Percentiles rank a stretch among this genome's conserved stretches.
Evolutionary conservation across 2,888 invertebrate genomes (phyloP).

Genomic region (Euplagia quadripunctaria): DNA sequence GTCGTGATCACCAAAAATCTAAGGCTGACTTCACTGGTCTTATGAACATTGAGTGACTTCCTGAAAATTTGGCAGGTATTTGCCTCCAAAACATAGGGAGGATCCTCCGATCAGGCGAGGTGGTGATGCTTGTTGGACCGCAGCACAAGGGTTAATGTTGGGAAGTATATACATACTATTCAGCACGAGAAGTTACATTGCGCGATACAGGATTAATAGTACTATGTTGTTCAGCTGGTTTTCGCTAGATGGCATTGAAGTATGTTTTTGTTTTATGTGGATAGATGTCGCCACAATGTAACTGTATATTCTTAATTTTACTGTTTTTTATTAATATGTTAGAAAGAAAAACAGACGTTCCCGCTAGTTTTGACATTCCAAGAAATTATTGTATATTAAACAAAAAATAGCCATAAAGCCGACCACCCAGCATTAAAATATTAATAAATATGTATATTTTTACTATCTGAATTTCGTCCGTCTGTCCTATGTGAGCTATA

Average conservation of each 20-base stretch:
- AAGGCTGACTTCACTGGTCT: too few species aligned
- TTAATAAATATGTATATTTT: slow-evolving; percentile 32
- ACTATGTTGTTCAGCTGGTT: not conserved
- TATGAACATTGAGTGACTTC: too few species aligned
- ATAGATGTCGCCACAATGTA: not conserved
- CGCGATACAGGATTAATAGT: not conserved
- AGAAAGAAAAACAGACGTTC: not conserved
- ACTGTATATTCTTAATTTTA: not conserved
- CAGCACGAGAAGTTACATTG: not conserved
- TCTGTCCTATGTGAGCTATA: slow-evolving; percentile 39
- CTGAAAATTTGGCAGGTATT: too few species aligned
- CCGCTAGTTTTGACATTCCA: slow-evolving; percentile 25
- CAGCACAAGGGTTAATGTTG: too few species aligned
- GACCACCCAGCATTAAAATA: slow-evolving; percentile 44
- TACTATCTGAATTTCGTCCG: slow-evolving; percentile 36
- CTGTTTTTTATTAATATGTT: not conserved
- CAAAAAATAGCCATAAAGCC: slow-evolving; percentile 10
- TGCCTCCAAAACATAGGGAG: too few species aligned
- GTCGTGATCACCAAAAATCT: too few species aligned
- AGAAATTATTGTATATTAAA: slow-evolving; percentile 28
- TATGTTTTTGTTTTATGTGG: not conserved
- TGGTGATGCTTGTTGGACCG: too few species aligned
- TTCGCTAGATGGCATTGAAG: not conserved
- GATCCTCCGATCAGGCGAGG: too few species aligned
- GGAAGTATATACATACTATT: too few species aligned